Evolutionary conservation across 2,888 invertebrate species (phyloP).

Genomic region (Melinopterus prodromus): DNA sequence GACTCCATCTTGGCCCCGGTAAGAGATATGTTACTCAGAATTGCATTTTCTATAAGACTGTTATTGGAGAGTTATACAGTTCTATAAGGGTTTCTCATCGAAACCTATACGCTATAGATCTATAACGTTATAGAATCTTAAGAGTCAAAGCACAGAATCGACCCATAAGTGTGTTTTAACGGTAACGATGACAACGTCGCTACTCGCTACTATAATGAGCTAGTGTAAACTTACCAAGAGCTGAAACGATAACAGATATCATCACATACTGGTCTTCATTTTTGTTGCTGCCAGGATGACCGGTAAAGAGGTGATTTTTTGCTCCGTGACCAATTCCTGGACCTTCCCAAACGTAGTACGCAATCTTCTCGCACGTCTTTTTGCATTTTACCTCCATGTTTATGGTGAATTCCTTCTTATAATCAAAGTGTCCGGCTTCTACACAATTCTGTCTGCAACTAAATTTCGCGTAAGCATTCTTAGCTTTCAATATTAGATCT

Average conservation of each 20-base stretch:
- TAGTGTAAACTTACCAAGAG: background rate
- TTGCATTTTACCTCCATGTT: background rate
- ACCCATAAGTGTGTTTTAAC: no score
- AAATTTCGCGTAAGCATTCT: background rate
- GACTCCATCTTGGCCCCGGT: no score
- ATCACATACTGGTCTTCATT: background rate
- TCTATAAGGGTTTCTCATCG: no score
- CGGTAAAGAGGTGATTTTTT: background rate
- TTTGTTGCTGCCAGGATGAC: background rate
- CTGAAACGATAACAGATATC: background rate
- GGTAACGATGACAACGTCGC: no score
- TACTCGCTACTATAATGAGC: no score
- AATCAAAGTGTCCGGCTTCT: background rate
- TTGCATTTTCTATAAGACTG: no score
- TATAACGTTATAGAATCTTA: no score
- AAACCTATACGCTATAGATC: no score
- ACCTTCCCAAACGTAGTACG: background rate
- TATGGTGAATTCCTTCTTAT: background rate
- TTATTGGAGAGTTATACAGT: no score
- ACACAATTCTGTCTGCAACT: slow-evolving; percentile 18
- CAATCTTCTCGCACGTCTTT: background rate
- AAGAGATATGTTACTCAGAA: no score
- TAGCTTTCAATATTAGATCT: background rate
- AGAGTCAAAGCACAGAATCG: no score
- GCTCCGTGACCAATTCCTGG: background rate